phyloP scores from a whole-genome alignment of 2,113 vertebrate species.

The Triplophysa dalaica region DNA sequence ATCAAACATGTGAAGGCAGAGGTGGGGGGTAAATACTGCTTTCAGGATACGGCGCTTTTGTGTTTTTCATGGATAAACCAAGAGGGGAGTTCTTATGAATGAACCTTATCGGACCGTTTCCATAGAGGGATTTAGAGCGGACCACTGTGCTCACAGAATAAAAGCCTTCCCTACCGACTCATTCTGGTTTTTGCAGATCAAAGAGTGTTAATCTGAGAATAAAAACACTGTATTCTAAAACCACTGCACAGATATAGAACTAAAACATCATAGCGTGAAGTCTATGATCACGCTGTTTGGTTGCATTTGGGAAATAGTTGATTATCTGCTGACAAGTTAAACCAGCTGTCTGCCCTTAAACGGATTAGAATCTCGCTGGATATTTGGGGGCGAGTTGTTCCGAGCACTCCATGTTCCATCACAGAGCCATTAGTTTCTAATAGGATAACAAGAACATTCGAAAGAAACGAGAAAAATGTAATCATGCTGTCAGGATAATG shows the following conservation, averaged over 20 bases:
- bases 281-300: constrained; percentile 11
- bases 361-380: constrained; percentile 18
- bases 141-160: neutral
- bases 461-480: constrained; percentile 45
- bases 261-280: constrained; percentile 4
- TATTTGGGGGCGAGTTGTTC: neutral
- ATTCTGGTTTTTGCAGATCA: neutral
- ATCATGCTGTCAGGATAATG: constrained; percentile 43
- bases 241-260: neutral
- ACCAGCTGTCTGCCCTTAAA: constrained; percentile 11
- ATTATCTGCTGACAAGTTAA: neutral
- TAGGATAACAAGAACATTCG: constrained; percentile 46
- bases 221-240: neutral
- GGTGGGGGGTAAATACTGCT: neutral
- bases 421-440: constrained; percentile 40
- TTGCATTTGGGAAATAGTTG: neutral
- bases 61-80: constrained; percentile 24
- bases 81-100: constrained; percentile 44
- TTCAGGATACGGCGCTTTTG: constrained; percentile 31
- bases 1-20: neutral
- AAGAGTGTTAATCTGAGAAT: constrained; percentile 18
- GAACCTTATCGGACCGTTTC: constrained; percentile 51
- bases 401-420: constrained; percentile 34
- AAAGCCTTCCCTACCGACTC: neutral
- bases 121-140: constrained; percentile 22